phyloP scores from a whole-genome alignment of 2,888 invertebrate species.

The Macrophya alboannulata region DNA sequence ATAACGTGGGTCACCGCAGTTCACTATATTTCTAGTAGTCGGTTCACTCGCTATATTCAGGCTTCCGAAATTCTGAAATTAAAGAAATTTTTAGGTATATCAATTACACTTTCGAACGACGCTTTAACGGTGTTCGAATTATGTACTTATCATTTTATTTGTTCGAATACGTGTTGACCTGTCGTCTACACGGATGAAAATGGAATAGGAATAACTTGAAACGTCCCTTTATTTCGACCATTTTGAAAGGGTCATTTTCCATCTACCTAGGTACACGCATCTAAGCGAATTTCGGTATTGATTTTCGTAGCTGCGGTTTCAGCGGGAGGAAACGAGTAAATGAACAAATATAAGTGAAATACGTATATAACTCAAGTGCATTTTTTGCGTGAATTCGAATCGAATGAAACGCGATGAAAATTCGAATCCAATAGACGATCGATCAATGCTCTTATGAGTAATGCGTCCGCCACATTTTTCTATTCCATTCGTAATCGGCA shows the following conservation, averaged over 20 bases:
- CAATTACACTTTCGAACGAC: background rate
- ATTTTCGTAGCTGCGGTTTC: background rate
- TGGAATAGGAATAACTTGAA: background rate
- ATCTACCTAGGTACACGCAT: no score
- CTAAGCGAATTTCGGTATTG: background rate
- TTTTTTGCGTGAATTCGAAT: background rate
- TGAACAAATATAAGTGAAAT: slow-evolving; percentile 1
- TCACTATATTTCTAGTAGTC: background rate
- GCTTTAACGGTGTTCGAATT: background rate
- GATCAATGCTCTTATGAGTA: slow-evolving; percentile 2
- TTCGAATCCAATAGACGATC: background rate
- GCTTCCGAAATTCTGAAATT: background rate
- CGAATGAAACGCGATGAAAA: background rate
- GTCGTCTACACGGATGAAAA: background rate
- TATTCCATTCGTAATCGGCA: background rate
- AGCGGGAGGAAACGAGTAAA: background rate
- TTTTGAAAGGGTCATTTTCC: background rate
- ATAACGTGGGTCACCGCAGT: background rate
- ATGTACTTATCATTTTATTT: background rate
- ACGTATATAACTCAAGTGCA: background rate
- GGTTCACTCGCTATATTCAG: background rate
- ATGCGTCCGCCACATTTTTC: background rate
- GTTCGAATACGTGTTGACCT: background rate
- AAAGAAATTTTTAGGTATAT: background rate
- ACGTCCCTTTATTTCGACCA: background rate